Conservation (phyloP, 2,888 invertebrate species). For the Diarsia mendica region DNA sequence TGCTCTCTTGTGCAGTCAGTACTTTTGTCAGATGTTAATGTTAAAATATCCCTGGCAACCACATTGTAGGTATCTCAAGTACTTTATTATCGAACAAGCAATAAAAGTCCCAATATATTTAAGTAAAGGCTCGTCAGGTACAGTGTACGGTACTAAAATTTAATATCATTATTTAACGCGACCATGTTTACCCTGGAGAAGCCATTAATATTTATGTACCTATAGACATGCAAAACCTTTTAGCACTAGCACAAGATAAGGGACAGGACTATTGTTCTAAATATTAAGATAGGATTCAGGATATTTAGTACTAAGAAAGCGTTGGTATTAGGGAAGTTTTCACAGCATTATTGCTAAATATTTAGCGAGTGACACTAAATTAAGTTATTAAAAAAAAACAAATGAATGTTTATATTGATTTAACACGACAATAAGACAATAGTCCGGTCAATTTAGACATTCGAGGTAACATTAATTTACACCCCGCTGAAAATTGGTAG, state of each 20-base stretch:
- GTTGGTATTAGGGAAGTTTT: not conserved
- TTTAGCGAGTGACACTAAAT: too few relatives aligned
- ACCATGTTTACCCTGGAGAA: constrained; percentile 26
- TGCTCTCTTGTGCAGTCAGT: not conserved
- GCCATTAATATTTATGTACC: constrained; percentile 50
- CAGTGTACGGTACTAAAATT: constrained; percentile 46
- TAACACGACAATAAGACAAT: too few relatives aligned
- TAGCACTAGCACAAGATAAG: constrained; percentile 34
- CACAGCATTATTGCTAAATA: not conserved
- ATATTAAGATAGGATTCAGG: constrained; percentile 17
- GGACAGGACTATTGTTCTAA: constrained; percentile 15
- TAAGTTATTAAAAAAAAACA: too few relatives aligned
- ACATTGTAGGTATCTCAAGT: constrained; percentile 21
- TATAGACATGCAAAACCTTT: constrained; percentile 54
- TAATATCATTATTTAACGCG: constrained; percentile 47
- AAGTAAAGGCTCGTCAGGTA: constrained; percentile 42
- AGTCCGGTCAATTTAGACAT: too few relatives aligned
- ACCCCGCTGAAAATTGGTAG: too few relatives aligned
- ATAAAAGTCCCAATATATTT: constrained; percentile 33
- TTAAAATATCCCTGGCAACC: constrained; percentile 3
- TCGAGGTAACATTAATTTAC: too few relatives aligned
- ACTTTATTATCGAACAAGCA: constrained; percentile 23
- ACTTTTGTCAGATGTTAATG: constrained; percentile 9
- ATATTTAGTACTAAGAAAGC: not conserved
- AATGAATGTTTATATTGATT: too few relatives aligned